Conservation (phyloP, 2,888 invertebrate genomes). For the Cenopis cana region DNA sequence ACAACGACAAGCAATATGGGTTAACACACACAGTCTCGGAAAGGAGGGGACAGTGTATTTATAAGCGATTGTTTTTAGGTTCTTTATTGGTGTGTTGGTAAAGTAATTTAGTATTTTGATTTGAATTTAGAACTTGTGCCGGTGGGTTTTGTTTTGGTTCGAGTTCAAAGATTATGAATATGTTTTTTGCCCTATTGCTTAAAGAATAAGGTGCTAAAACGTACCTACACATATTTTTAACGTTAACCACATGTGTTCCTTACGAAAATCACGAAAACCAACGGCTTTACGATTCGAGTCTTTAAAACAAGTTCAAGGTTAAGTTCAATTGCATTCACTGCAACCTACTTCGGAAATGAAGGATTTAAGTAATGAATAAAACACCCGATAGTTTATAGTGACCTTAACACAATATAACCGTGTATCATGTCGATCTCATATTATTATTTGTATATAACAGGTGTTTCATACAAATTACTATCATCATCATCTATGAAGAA, state of each 20-base stretch:
- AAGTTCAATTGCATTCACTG: too few relatives aligned
- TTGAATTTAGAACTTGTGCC: constrained; percentile 48
- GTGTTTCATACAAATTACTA: neutral
- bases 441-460: too few relatives aligned
- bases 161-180: neutral
- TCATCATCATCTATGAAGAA: neutral
- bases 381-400: neutral
- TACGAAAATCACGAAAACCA: too few relatives aligned
- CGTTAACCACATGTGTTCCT: too few relatives aligned
- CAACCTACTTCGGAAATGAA: neutral
- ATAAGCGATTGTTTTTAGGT: constrained; percentile 44
- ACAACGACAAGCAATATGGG: constrained; percentile 67
- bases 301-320: too few relatives aligned
- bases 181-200: neutral
- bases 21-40: constrained; percentile 61
- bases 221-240: neutral
- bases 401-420: neutral
- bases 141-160: neutral
- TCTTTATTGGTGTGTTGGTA: constrained; percentile 32
- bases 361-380: neutral
- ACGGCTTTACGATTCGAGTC: too few relatives aligned
- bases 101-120: constrained; percentile 11
- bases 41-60: constrained; percentile 54
- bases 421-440: neutral
- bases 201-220: neutral